Conservation (phyloP, 2,113 vertebrate species). For the Triplophysa tibetana region DNA sequence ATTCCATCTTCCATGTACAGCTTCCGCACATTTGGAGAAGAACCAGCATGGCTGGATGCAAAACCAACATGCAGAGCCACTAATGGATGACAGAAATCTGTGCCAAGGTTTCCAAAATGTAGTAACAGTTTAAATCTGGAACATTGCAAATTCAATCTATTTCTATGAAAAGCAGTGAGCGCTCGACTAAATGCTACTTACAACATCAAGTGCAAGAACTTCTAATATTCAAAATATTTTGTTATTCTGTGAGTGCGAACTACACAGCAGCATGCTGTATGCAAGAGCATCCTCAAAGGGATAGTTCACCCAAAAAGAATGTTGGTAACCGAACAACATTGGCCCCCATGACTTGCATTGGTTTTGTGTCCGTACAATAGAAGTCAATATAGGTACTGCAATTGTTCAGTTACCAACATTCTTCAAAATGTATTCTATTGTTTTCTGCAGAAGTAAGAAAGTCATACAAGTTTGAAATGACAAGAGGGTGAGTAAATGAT, state of each 20-base stretch:
- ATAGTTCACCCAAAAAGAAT: no score
- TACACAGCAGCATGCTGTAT: no score
- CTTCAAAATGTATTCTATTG: no score
- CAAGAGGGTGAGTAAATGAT: no score
- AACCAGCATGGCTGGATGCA: slow-evolving; percentile 1
- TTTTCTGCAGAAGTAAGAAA: no score
- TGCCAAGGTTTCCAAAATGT: neutral
- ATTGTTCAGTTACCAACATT: no score
- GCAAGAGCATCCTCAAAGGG: no score
- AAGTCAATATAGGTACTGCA: no score
- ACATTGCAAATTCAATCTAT: slow-evolving; percentile 14
- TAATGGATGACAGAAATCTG: neutral
- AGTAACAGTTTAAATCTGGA: slow-evolving; percentile 18
- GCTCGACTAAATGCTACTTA: neutral
- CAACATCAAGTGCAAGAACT: neutral
- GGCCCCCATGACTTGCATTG: no score
- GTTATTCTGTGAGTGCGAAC: slow-evolving; percentile 3
- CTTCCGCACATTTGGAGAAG: slow-evolving; percentile 24
- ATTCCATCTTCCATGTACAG: slow-evolving; percentile 26
- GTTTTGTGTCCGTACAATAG: no score
- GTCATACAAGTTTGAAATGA: no score
- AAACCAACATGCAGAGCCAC: slow-evolving; percentile 23
- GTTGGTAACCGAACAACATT: no score
- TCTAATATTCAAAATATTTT: slow-evolving; percentile 4
- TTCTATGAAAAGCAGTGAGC: neutral